phyloP scores from a whole-genome alignment of 1,140 invertebrate species.

The Portunus trituberculatus region DNA sequence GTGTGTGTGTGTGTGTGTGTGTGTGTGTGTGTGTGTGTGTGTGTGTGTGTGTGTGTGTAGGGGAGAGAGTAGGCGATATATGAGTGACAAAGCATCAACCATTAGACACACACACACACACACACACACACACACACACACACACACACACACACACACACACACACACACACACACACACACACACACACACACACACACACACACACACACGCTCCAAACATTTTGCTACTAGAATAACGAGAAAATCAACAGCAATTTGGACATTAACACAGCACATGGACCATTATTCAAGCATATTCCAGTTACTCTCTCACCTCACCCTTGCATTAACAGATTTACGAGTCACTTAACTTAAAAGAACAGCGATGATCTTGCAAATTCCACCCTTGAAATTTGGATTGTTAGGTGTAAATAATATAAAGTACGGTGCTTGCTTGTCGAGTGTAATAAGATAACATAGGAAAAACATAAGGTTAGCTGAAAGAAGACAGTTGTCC shows the following conservation, averaged over 20 bases:
- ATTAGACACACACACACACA: conserved; percentile 37
- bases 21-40: not conserved
- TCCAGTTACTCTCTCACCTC: too few relatives aligned
- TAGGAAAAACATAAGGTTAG: too few relatives aligned
- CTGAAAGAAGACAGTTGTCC: too few relatives aligned
- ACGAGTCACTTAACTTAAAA: too few relatives aligned
- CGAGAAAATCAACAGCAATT: not conserved
- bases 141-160: not conserved
- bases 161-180: conserved; percentile 30
- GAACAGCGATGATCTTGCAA: too few relatives aligned
- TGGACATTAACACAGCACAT: not conserved
- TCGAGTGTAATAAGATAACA: too few relatives aligned
- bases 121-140: too few relatives aligned
- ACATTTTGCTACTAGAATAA: not conserved
- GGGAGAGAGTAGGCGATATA: not conserved
- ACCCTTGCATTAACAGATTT: too few relatives aligned
- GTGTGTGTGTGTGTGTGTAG: not conserved
- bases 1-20: conserved; percentile 43
- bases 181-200: too few relatives aligned
- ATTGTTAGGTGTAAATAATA: too few relatives aligned
- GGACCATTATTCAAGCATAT: not conserved
- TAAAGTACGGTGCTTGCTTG: too few relatives aligned
- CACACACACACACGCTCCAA: not conserved
- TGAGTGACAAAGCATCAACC: not conserved
- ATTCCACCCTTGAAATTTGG: too few relatives aligned